Percentiles rank a stretch among this genome's conserved stretches.
Evolutionary conservation across 2,113 vertebrate genomes (phyloP).

Genomic region (Pteronura brasiliensis): DNA sequence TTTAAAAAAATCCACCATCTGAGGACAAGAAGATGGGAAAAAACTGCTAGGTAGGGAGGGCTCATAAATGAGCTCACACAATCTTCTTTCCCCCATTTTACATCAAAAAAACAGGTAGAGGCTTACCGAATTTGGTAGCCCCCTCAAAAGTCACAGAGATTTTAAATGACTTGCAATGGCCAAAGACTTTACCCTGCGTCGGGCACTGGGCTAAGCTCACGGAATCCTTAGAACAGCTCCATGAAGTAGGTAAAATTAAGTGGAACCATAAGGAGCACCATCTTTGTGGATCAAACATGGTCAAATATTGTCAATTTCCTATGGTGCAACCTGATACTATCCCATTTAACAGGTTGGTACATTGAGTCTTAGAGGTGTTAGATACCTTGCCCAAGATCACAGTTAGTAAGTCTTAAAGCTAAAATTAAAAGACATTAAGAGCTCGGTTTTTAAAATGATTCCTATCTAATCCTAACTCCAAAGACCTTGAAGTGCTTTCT

Average conservation of each 20-base stretch:
- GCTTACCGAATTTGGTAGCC: neutral
- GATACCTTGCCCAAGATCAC: neutral
- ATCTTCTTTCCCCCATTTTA: neutral
- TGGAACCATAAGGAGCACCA: neutral
- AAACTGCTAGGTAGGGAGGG: fast-evolving
- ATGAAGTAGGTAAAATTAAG: neutral
- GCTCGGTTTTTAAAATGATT: neutral
- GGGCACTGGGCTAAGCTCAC: neutral
- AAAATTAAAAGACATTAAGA: neutral
- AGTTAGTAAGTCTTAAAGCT: neutral
- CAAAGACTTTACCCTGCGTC: neutral
- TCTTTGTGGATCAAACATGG: neutral
- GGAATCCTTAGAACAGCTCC: neutral
- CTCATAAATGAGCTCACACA: neutral
- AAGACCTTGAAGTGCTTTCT: neutral
- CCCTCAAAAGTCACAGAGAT: neutral
- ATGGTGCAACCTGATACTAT: neutral
- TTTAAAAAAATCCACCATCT: neutral
- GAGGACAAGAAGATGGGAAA: neutral
- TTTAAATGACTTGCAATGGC: neutral
- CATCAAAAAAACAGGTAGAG: neutral
- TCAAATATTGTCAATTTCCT: neutral
- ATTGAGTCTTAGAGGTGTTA: neutral
- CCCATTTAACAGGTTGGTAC: neutral
- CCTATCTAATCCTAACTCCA: neutral